These are phyloP conservation scores for Chaetodon auriga DNA, from an alignment of 2,113 vertebrate genomes.

Conservation along the genomic window DNA sequence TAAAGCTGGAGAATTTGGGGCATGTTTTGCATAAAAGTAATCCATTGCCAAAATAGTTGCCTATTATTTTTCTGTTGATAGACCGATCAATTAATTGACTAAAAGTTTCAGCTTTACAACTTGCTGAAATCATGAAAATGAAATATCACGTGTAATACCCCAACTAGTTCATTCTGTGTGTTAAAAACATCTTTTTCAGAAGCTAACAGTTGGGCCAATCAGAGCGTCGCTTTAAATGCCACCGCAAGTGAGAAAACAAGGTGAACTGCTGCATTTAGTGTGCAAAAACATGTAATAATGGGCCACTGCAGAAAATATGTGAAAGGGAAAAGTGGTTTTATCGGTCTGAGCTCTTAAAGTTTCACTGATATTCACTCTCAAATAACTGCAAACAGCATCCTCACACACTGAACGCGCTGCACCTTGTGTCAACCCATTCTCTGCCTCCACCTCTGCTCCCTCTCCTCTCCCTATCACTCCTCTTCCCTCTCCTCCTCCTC, in stretches of 20 bases:
- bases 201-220: not conserved
- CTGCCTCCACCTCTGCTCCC: constrained; percentile 30
- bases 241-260: not conserved
- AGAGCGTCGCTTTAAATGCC: not conserved
- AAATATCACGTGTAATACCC: not conserved
- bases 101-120: not conserved
- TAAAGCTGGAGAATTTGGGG: not conserved
- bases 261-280: not conserved
- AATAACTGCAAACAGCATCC: constrained; percentile 17
- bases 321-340: not conserved
- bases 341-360: not conserved
- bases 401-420: constrained; percentile 17
- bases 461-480: constrained; percentile 20
- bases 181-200: not conserved
- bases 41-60: not conserved
- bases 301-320: not conserved
- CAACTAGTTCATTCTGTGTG: not conserved
- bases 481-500: constrained; percentile 67
- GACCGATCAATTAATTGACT: not conserved
- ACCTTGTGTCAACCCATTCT: constrained; percentile 10
- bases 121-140: not conserved
- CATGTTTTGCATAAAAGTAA: too few relatives aligned
- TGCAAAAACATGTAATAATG: not conserved
- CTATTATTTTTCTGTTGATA: not conserved
- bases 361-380: not conserved